Evolutionary conservation across 1,140 invertebrate genomes (phyloP).

Genomic region (Meteorus sp.): DNA sequence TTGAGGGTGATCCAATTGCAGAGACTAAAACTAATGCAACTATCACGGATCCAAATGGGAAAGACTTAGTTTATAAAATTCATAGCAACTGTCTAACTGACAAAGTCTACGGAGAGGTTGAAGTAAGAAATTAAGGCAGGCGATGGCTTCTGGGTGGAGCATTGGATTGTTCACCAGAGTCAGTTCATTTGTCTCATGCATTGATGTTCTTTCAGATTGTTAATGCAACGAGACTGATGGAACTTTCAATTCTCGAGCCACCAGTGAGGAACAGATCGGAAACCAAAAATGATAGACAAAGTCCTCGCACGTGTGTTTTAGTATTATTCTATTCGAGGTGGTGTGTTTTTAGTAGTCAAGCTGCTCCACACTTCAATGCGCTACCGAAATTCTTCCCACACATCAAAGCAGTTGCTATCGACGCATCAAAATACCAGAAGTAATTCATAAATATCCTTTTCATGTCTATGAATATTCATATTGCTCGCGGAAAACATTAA

Average conservation of each 20-base stretch:
- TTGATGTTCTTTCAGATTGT: conserved; percentile 53
- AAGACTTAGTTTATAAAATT: conserved; percentile 22
- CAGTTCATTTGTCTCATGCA: conserved; percentile 19
- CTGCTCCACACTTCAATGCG: conserved; percentile 89
- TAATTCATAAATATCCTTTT: conserved; percentile 42
- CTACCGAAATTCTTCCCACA: conserved; percentile 81
- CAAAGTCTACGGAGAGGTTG: conserved; percentile 47
- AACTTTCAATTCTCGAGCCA: conserved; percentile 61
- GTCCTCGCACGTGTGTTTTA: conserved; percentile 72
- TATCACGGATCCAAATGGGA: conserved; percentile 4
- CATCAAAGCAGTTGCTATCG: conserved; percentile 85
- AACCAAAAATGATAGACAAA: conserved; percentile 41
- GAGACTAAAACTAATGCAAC: conserved; percentile 8
- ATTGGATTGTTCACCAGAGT: conserved; percentile 1
- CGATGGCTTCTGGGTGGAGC: neutral
- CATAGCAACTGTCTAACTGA: conserved; percentile 45
- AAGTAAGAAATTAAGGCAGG: conserved; percentile 36
- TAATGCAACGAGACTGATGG: conserved; percentile 61
- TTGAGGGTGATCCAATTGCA: no score
- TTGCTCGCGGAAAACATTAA: neutral
- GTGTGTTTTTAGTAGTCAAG: conserved; percentile 87
- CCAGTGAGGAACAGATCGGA: conserved; percentile 54
- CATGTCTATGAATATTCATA: conserved; percentile 7
- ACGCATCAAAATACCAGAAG: conserved; percentile 82
- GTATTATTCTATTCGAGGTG: conserved; percentile 88